phyloP scores from a whole-genome alignment of 2,888 invertebrate species.

The Drosophila gaucha region DNA sequence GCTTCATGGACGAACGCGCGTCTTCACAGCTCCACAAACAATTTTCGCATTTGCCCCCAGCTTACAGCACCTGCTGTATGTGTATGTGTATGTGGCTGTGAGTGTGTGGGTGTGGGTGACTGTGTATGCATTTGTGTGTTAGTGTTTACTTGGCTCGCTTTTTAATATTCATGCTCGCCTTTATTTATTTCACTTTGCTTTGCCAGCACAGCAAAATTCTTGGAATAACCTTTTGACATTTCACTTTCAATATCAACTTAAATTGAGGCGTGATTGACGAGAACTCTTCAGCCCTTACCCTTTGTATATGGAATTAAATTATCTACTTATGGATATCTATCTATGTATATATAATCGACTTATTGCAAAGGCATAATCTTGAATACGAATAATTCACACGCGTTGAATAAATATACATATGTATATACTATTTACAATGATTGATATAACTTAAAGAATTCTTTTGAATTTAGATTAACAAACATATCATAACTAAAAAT shows the following conservation, averaged over 20 bases:
- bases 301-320: background rate
- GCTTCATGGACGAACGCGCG: slow-evolving; percentile 60
- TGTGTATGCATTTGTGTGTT: slow-evolving; percentile 7
- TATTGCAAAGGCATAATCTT: background rate
- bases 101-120: slow-evolving; percentile 4
- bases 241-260: slow-evolving; percentile 10
- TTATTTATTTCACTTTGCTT: slow-evolving; percentile 45
- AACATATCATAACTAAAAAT: background rate
- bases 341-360: background rate
- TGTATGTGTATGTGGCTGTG: slow-evolving; percentile 4
- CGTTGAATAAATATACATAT: background rate
- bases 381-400: background rate
- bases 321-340: background rate
- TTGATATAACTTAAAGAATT: background rate
- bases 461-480: too few species aligned
- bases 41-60: slow-evolving; percentile 35
- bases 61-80: slow-evolving; percentile 20
- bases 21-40: slow-evolving; percentile 32
- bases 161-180: slow-evolving; percentile 67
- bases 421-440: background rate
- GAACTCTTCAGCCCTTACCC: background rate
- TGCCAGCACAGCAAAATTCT: slow-evolving; percentile 23
- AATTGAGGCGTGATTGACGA: slow-evolving; percentile 31
- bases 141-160: slow-evolving; percentile 46
- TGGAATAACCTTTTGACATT: slow-evolving; percentile 41